A percentile compares a stretch with the other conserved stretches of the same genome.
Evolutionary conservation across 1,140 invertebrate genomes (phyloP).

Genomic region (Drosophila parabipectinata): DNA sequence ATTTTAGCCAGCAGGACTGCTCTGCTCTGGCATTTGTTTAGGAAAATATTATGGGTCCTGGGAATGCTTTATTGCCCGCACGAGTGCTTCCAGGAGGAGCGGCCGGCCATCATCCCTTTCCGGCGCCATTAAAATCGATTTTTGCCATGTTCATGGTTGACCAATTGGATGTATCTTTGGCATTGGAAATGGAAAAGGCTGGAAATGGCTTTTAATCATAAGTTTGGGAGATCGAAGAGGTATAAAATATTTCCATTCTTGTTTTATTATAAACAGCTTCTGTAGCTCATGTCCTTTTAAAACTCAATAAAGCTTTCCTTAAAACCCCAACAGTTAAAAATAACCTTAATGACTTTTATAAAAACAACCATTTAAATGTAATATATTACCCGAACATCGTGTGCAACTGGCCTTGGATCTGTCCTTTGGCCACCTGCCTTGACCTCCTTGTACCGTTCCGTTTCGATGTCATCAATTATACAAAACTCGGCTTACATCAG

Average conservation of each 20-base stretch:
- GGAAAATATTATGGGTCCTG: conserved; percentile 53
- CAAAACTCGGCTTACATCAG: conserved; percentile 48
- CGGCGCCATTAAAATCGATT: conserved; percentile 25
- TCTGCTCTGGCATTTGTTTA: conserved; percentile 37
- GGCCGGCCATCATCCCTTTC: background rate
- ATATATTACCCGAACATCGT: conserved; percentile 6
- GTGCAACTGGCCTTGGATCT: conserved; percentile 22
- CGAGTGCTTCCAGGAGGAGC: conserved; percentile 14
- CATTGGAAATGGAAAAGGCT: conserved; percentile 17
- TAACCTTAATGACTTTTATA: no score
- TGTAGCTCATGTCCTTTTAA: no score
- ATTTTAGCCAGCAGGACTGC: conserved; percentile 1
- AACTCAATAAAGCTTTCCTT: no score
- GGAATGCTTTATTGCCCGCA: conserved; percentile 39
- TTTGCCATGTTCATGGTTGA: conserved; percentile 20
- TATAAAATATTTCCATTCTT: no score
- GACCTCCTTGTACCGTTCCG: conserved; percentile 37
- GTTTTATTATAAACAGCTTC: no score
- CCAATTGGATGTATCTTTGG: conserved; percentile 13
- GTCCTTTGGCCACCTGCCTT: conserved; percentile 37
- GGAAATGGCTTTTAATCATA: conserved; percentile 14
- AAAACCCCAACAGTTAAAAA: no score
- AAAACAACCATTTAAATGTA: conserved; percentile 2
- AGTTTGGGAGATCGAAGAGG: background rate
- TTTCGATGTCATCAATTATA: conserved; percentile 52